Evolutionary conservation across 2,113 vertebrate species (phyloP).

Genomic region (Oenanthe melanoleuca): DNA sequence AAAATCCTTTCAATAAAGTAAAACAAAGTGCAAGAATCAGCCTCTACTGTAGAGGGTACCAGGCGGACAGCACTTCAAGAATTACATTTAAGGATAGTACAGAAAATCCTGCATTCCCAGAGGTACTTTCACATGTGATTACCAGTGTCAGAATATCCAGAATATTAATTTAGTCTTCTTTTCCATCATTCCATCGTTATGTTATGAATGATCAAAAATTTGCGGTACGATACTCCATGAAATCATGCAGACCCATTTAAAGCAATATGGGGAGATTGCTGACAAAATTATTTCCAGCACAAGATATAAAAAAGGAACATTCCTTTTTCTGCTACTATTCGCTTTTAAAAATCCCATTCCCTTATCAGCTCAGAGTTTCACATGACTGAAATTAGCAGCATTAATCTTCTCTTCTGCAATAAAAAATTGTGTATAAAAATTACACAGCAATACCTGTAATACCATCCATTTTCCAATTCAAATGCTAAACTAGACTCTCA

Average conservation of each 20-base stretch:
- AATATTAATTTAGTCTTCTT: slow-evolving; percentile 49
- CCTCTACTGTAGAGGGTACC: neutral
- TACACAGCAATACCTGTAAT: slow-evolving; percentile 23
- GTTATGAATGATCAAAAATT: neutral
- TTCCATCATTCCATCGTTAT: neutral
- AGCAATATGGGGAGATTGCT: slow-evolving; percentile 23
- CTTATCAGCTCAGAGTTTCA: slow-evolving; percentile 56
- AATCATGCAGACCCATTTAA: slow-evolving; percentile 27
- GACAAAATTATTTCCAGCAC: slow-evolving; percentile 46
- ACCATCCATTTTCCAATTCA: slow-evolving; percentile 69
- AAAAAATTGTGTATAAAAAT: slow-evolving; percentile 59
- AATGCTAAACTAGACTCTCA: slow-evolving; percentile 66
- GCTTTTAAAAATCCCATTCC: slow-evolving; percentile 17
- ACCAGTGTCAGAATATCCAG: slow-evolving; percentile 15
- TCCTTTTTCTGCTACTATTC: slow-evolving; percentile 28
- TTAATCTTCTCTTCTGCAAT: slow-evolving; percentile 67
- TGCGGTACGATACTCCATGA: neutral
- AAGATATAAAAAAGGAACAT: neutral
- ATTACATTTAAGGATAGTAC: neutral
- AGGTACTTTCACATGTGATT: neutral
- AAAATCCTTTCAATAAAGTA: neutral
- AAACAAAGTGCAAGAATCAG: neutral
- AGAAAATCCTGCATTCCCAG: neutral
- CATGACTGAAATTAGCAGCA: slow-evolving; percentile 70
- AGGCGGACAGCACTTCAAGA: neutral